Base-by-base conservation (phyloP, 2,113 vertebrate genomes). In the Brachionichthys hirsutus region DNA sequence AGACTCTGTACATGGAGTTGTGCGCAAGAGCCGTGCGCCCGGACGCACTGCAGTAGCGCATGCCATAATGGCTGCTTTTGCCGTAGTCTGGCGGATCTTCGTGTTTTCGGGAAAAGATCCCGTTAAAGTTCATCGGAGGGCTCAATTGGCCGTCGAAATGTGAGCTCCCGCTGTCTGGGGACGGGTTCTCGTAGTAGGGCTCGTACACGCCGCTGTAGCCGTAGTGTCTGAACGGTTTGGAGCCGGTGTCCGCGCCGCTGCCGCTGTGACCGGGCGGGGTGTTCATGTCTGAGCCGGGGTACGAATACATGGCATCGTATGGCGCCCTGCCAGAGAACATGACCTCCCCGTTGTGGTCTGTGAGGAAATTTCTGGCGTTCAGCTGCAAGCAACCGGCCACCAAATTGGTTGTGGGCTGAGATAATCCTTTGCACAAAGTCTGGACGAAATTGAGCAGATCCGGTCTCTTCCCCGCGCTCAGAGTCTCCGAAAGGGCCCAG, bases 331-430 rank as follows among this genome's bases (percentile, higher is more conserved):
- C 84, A 22, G 94, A 91, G 82, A 97, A 96, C 50, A 93, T 80
- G 34, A 89, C 88, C 73, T 97, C 96, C 5, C 95, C 95, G 4
- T 93, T 93, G 82, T 97, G 95, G 78, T 98, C 94, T 81, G 95
- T 94, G 77, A 98, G 92, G 88, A 98, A 99, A 73, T 94, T 97
- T 85, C 97, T 90, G 71, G 97, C 93, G 71, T 99, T 99, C 67
- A 99, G 93, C 89, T 99, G 97, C 90, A 99, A 90, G 85, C 97
- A 99, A n/a, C 97, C 97, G 0, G 97, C 97, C 83, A 99, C 97
- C 87, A 99, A 93, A 89, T 99, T 99, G 91, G 97, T 98, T 1
- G 97, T 99, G 43, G 97, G 97, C 85, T 99, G 97, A 42, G 97
- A 99, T 78, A 99, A 91, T 90, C 97, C 97, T 89, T 99, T 98